Evolutionary conservation across 2,113 vertebrate species (phyloP).

Genomic region (Barbus barbus): DNA sequence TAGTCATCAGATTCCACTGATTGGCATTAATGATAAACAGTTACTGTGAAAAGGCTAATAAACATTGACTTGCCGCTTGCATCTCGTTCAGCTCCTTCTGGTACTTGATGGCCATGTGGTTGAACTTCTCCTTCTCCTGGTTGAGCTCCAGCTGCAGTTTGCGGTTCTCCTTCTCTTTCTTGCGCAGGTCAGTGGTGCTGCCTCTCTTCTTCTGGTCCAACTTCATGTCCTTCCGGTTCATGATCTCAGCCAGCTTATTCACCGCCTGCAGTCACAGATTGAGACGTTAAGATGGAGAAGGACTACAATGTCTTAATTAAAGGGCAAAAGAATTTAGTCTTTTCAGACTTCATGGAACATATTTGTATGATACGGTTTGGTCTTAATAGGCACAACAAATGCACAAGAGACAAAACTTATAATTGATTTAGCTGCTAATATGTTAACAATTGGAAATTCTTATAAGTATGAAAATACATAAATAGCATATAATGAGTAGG

Average conservation of each 20-base stretch:
- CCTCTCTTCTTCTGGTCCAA: conserved; percentile 93
- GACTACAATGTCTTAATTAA: not conserved
- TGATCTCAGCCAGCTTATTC: conserved; percentile 98
- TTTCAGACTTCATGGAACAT: not conserved
- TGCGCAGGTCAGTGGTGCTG: conserved; percentile 93
- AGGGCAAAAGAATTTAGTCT: not conserved
- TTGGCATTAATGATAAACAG: not conserved
- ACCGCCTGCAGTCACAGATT: conserved; percentile 80
- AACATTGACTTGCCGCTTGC: conserved; percentile 87
- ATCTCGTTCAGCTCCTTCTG: conserved; percentile 94
- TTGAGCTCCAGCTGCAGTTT: conserved; percentile 96
- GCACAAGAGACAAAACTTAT: not conserved
- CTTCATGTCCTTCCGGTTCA: conserved; percentile 99
- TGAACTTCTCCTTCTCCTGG: conserved; percentile 98
- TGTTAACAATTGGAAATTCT: not conserved
- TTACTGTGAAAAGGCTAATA: not conserved
- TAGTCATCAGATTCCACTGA: no score
- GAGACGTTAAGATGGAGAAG: not conserved
- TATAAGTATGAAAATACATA: not conserved
- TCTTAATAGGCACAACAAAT: not conserved
- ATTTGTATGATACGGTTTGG: no score
- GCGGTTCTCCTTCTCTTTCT: conserved; percentile 98
- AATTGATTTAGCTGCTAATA: not conserved
- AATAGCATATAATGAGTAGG: not conserved
- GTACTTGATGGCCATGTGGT: conserved; percentile 94